Evolutionary conservation across 2,888 invertebrate genomes (phyloP), one percentile per base, ranked within the genome.

Genomic region (Ecdyonurus torrentis): DNA sequence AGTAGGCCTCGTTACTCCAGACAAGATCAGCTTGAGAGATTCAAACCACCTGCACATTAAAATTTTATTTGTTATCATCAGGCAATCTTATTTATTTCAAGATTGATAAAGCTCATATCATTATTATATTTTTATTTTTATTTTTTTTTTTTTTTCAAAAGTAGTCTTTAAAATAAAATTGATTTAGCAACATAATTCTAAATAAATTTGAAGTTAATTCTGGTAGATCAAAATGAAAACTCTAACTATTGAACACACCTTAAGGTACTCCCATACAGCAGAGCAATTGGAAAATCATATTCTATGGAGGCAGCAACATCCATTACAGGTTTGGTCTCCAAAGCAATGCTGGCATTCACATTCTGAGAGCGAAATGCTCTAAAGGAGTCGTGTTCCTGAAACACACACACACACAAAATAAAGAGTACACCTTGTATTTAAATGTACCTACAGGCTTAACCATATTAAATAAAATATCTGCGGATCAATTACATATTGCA

Each of bases 241-340:
- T n/a, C n/a, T n/a, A n/a, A n/a, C n/a, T n/a, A n/a, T n/a, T n/a
- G n/a, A n/a, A n/a, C n/a, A n/a, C 72, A 81, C 77, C 91, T 82
- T 25, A 97, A 78, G 0, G 97, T 97, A 70, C 94, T 95, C 61
- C 96, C 95, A 71, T 94, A 97, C 0, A 96, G 79, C 2, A 93
- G 79, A 1, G 91, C 80, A 64, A 87, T 83, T 0, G 91, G 89
- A 24, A 82, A 83, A 67, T 81, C 81, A 50, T 69, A 77, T 72
- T 72, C 76, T 72, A 75, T 82, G 71, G 70, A 53, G 20, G 55
- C 61, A 22, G 60, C 55, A 23, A 59, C 22, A 60, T 25, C 77
- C 74, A 68, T 76, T 60, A 62, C 73, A 1, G 79, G 76, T 69
- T 84, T 86, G 0, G 91, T 91, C 73, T 93, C 91, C 66, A 91